Evolutionary conservation across 2,113 vertebrate genomes (phyloP).

Genomic region (Oreochromis tanganicae): DNA sequence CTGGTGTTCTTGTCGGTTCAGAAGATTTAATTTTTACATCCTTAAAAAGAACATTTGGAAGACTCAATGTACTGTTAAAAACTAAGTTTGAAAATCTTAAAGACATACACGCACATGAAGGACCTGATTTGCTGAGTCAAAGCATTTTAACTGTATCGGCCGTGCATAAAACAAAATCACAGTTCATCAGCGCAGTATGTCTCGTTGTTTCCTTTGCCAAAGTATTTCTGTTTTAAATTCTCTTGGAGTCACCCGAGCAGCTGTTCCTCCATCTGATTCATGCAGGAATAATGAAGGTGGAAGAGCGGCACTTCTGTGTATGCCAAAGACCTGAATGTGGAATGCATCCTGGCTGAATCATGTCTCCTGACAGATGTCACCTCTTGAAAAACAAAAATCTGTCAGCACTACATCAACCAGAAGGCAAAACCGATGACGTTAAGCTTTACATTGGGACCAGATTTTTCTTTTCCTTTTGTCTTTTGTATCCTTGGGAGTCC

Average conservation of each 20-base stretch:
- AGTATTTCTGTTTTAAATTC: neutral
- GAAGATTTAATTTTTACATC: neutral
- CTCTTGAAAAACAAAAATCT: constrained; percentile 3
- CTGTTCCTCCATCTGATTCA: constrained; percentile 35
- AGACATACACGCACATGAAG: accelerated
- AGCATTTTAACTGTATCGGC: neutral
- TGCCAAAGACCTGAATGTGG: constrained; percentile 1
- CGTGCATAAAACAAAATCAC: neutral
- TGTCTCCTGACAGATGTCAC: constrained; percentile 20
- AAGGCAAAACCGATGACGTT: neutral
- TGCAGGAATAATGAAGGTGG: neutral
- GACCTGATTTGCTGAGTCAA: neutral
- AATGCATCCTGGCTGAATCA: neutral
- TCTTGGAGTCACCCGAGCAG: constrained; percentile 13
- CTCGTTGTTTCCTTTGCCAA: neutral
- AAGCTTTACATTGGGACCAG: neutral
- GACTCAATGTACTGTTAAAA: neutral
- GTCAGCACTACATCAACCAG: neutral
- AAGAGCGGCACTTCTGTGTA: neutral
- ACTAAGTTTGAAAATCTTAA: neutral
- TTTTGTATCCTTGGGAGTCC: neutral
- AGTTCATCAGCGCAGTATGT: neutral
- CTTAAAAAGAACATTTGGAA: neutral
- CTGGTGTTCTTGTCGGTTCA: neutral
- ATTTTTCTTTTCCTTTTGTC: neutral